Base-by-base conservation (phyloP, 2,888 invertebrate species). In the Subacronicta megacephala region DNA sequence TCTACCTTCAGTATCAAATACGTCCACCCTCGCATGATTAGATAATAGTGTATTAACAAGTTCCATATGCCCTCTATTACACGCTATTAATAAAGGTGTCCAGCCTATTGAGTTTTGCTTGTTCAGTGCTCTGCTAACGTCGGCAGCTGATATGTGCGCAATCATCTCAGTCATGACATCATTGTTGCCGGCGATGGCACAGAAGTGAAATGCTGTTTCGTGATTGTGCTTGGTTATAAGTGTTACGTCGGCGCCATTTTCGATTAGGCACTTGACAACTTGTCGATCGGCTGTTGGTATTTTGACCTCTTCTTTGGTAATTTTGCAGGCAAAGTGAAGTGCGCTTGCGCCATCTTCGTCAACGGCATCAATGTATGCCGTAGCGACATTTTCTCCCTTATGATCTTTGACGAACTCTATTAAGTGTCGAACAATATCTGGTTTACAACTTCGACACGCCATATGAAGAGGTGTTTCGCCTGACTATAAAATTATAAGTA, bases 1-100 rank as follows among this genome's bases (percentile, higher is more conserved):
- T 80, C 99, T 95, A 29, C 98, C 98, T 90, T 99, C 99, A 69
- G 96, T 97, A 87, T 99, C 99, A 88, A 99, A 99, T 0, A 99
- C 99, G 87, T 99, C 99, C 15, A 99, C 99, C 84, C 99, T 96
- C 7, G 99, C 99, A 88, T 99, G 99, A 90, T 99, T 98, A 35
- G 97, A 95, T 58, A 99, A 95, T 54, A 99, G 95, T 62, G 97
- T 98, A 81, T 95, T 97, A 37, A 99, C 98, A 74, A 99, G 96
- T 83, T 98, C 98, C 95, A 98, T 97, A 88, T 99, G 99, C 5
- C 99, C 99, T 84, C 98, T 96, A 84, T 99, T 97, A 81, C 99
- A 98, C 16, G 99, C 99, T 77, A 99, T 99, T 47, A 99, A 94
- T 70, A 99, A 94, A 12, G 99, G 99, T 0, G 99, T 99, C 99